Evolutionary conservation across 2,888 invertebrate species (phyloP).

Genomic region (Thecophora atra): DNA sequence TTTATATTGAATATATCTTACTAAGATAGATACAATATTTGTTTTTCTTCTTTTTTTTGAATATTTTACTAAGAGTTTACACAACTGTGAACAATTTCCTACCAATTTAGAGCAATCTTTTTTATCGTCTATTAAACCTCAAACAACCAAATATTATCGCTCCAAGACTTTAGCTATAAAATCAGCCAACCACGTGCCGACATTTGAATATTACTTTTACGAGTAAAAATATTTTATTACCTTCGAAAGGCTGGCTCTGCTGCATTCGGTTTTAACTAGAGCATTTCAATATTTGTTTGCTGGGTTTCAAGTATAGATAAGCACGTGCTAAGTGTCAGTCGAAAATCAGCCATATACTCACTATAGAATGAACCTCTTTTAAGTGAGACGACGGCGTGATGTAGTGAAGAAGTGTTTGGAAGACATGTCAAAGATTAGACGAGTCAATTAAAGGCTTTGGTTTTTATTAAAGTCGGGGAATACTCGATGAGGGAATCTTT

Average conservation of each 20-base stretch:
- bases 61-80: too few relatives aligned
- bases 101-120: neutral
- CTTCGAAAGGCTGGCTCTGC: neutral
- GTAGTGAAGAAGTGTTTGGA: conserved; percentile 11
- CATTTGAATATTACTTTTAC: conserved; percentile 8
- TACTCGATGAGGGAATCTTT: neutral
- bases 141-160: neutral
- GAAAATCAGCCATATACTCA: conserved; percentile 47
- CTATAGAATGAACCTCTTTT: conserved; percentile 48
- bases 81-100: neutral
- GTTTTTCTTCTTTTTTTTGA: too few relatives aligned
- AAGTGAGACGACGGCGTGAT: neutral
- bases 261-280: neutral
- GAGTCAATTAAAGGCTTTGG: conserved; percentile 37
- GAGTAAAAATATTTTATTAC: conserved; percentile 1
- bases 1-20: too few relatives aligned
- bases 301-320: conserved; percentile 38
- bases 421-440: conserved; percentile 38
- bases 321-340: conserved; percentile 58
- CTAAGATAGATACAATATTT: too few relatives aligned
- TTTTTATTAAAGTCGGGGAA: conserved; percentile 1
- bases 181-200: neutral
- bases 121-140: neutral
- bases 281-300: conserved; percentile 21
- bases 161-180: neutral